Base-by-base conservation (phyloP, 2,888 invertebrate genomes). In the Rhimphoctona megacephalus region DNA sequence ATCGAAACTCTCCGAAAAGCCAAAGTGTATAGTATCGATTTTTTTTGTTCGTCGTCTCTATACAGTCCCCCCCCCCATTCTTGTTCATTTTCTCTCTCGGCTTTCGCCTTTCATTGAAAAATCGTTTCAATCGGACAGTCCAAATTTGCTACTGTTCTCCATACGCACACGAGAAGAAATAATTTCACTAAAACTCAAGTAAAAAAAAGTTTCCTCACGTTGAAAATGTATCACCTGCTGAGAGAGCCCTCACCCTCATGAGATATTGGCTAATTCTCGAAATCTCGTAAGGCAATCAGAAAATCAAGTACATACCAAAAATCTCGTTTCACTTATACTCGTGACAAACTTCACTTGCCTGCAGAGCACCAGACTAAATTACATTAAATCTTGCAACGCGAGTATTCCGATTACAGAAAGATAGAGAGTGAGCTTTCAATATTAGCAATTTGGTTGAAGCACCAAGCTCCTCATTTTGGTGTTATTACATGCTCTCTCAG, bases 41-140 rank as follows among this genome's bases (percentile, higher is more conserved):
- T 74, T n/a, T 85, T 82, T 79, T 25, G 14, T 70, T 54, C 89
- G 88, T 84, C 74, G 81, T 73, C 30, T 76, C n/a, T n/a, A 61
- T 76, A 49, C 52, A 46, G 67, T 67, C 64, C 64, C 49, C 6
- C 30, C 39, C 19, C 76, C 64, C 67, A 22, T 52, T 72, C 61
- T 74, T 49, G 43, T 78, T 67, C 74, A 66, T 67, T 66, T 46
- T 57, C 17, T 46, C 66, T 70, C 54, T 36, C 70, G 14, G n/a
- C 72, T 74, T 76, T 43, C n/a, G 36, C 79, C 46, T 69, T 74
- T 74, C 66, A 82, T 83, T 54, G 79, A 79, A 83, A 83, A 79
- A 76, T 61, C 30, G 79, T 66, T 80, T 54, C 83, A 52, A 80
- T 85, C 64, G 54, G 17, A 43, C 22, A 39, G 33, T 39, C 66